Evolutionary conservation across 1,140 invertebrate species (phyloP).

Genomic region (Nasonia longicornis): DNA sequence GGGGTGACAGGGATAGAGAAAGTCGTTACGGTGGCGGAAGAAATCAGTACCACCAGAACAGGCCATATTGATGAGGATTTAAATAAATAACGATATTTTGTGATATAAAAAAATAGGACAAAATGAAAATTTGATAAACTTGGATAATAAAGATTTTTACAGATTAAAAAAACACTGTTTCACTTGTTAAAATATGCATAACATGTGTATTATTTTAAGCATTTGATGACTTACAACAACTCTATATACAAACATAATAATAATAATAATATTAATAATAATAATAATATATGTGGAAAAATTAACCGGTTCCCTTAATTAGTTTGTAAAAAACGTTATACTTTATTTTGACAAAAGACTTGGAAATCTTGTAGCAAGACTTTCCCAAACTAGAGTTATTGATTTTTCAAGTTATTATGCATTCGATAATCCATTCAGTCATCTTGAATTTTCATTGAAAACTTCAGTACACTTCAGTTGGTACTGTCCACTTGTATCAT

Average conservation of each 20-base stretch:
- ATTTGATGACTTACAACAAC: conserved; percentile 42
- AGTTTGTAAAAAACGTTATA: conserved; percentile 44
- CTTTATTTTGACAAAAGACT: conserved; percentile 34
- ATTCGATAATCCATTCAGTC: conserved; percentile 19
- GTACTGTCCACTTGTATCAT: conserved; percentile 23
- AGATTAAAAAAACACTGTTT: conserved; percentile 20
- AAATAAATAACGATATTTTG: conserved; percentile 4
- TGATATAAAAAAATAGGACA: neutral
- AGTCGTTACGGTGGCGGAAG: neutral
- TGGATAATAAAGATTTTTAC: conserved; percentile 19
- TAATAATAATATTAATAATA: too few species aligned
- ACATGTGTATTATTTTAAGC: conserved; percentile 41
- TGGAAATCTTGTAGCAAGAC: conserved; percentile 16
- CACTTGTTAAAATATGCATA: conserved; percentile 43
- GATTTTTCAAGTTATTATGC: conserved; percentile 34
- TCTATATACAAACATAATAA: conserved; percentile 43
- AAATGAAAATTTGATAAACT: neutral
- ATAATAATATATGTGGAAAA: conserved; percentile 25
- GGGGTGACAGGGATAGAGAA: conserved; percentile 1
- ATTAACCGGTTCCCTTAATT: conserved; percentile 33
- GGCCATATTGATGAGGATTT: neutral
- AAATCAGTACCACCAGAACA: neutral
- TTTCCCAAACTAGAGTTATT: conserved; percentile 18
- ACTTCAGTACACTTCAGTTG: conserved; percentile 13
- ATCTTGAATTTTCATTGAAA: conserved; percentile 30